Conservation (phyloP, 1,140 invertebrate genomes). For the Holotrichia oblita region DNA sequence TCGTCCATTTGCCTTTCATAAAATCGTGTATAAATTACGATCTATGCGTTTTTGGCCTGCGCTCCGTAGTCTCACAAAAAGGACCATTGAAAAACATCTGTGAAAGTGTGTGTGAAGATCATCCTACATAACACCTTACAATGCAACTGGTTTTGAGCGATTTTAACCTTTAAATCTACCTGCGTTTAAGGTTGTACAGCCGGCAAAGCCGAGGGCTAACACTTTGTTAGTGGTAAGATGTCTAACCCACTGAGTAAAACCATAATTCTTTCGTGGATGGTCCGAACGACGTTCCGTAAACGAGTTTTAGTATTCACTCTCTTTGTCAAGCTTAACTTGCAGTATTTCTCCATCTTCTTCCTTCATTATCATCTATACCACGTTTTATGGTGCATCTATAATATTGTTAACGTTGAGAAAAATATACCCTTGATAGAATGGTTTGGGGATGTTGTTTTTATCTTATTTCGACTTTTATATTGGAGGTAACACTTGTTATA, state of each 20-base stretch:
- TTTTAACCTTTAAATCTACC: not conserved
- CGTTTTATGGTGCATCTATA: not conserved
- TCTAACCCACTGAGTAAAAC: constrained; percentile 35
- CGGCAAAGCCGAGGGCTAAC: constrained; percentile 3
- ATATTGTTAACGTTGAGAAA: constrained; percentile 13
- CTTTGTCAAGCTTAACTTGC: not conserved
- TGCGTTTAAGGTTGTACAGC: not conserved
- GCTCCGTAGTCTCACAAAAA: not conserved
- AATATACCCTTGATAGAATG: not conserved
- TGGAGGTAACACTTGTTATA: constrained; percentile 36
- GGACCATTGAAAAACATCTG: constrained; percentile 26
- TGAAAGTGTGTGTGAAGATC: constrained; percentile 30
- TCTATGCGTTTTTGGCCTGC: constrained; percentile 13
- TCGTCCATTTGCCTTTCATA: not conserved
- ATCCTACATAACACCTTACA: constrained; percentile 31
- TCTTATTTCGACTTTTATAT: constrained; percentile 17
- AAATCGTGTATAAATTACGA: constrained; percentile 25
- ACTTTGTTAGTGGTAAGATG: constrained; percentile 29
- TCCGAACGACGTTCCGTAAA: not conserved
- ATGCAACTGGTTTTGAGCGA: constrained; percentile 19
- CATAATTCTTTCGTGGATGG: constrained; percentile 20
- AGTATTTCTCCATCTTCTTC: not conserved
- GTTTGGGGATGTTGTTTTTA: constrained; percentile 13
- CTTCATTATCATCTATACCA: not conserved
- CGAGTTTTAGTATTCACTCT: not conserved